Evolutionary conservation across 2,797 vertebrate genomes (phyloP).

Genomic region (Rousettus madagascariensis): DNA sequence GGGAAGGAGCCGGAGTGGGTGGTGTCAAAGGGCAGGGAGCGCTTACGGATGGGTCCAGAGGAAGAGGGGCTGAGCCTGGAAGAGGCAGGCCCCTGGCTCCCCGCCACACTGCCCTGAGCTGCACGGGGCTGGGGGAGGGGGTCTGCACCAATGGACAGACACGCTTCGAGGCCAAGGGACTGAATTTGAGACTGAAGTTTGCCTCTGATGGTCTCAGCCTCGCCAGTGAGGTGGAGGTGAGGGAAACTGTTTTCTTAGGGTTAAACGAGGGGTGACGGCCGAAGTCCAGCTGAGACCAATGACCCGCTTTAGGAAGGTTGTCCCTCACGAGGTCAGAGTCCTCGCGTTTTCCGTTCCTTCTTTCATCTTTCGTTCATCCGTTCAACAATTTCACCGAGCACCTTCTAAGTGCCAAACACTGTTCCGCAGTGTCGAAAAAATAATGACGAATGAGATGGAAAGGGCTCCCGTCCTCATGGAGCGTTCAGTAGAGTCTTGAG

Average conservation of each 20-base stretch:
- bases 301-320: background rate
- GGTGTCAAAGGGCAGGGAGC: background rate
- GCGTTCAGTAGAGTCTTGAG: background rate
- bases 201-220: background rate
- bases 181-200: background rate
- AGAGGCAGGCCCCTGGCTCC: background rate
- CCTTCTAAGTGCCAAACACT: background rate
- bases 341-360: background rate
- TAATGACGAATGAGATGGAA: background rate
- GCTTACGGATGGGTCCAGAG: background rate
- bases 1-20: background rate
- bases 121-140: background rate
- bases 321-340: background rate
- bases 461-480: background rate
- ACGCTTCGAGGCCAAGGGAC: background rate
- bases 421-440: background rate
- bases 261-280: background rate
- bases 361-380: background rate
- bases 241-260: too few relatives aligned
- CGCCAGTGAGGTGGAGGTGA: background rate
- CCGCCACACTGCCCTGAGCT: background rate
- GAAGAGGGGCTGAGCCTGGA: background rate
- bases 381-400: background rate
- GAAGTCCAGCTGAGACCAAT: background rate
- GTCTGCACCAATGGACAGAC: background rate